Evolutionary conservation across 2,797 vertebrate species (phyloP).

Genomic region (Poecilia velifera): DNA sequence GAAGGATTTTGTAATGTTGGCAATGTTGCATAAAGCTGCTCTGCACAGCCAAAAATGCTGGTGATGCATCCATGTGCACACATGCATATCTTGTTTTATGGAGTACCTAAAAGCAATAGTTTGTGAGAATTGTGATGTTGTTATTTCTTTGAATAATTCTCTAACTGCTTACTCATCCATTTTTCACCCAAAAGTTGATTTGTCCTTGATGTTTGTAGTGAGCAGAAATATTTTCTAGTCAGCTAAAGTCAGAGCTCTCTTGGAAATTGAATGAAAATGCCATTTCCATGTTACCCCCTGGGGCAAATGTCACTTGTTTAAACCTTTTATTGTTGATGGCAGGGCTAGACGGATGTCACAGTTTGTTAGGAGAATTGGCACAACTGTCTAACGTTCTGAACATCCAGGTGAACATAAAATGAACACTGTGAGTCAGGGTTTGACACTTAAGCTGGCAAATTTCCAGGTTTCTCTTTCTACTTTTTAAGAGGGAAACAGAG

Average conservation of each 20-base stretch:
- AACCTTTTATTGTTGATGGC: constrained; percentile 14
- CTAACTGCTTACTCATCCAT: not conserved
- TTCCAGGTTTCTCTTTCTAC: not conserved
- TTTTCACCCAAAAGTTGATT: not conserved
- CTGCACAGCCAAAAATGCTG: constrained; percentile 32
- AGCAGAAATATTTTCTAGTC: not conserved
- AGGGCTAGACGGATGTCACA: constrained; percentile 1
- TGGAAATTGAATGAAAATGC: not conserved
- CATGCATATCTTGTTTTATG: constrained; percentile 11
- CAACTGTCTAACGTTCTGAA: not conserved
- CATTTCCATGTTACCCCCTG: not conserved
- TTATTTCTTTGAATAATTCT: not conserved
- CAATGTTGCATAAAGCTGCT: constrained; percentile 32
- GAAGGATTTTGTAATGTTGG: constrained; percentile 19
- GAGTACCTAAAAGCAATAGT: not conserved
- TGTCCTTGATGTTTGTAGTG: not conserved
- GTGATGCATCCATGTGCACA: constrained; percentile 46
- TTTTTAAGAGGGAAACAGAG: not conserved
- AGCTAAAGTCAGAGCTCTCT: not conserved
- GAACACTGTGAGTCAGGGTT: not conserved
- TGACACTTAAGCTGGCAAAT: not conserved
- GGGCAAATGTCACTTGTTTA: not conserved
- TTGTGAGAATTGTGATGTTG: not conserved
- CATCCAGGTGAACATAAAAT: not conserved
- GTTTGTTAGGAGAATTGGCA: constrained; percentile 18